Evolutionary conservation across 1,140 invertebrate species (phyloP).

Genomic region (Zaprionus camerounensis): DNA sequence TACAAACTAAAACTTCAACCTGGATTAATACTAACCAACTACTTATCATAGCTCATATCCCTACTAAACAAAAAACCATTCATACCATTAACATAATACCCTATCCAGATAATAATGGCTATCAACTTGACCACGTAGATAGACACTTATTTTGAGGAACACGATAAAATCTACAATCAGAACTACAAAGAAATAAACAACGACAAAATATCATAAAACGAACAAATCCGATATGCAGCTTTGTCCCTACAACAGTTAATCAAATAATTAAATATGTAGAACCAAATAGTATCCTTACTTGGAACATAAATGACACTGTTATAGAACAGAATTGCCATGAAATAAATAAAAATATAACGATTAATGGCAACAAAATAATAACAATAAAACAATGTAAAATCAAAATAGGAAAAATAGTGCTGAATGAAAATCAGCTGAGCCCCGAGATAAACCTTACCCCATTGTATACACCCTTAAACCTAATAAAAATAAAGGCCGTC

Average conservation of each 20-base stretch:
- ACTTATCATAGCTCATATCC: constrained; percentile 13
- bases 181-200: not conserved
- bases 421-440: not conserved
- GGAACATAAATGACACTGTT: no score
- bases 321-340: no score
- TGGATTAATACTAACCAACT: constrained; percentile 5
- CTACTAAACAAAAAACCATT: constrained; percentile 3
- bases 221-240: not conserved
- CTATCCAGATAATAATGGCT: not conserved
- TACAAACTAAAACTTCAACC: constrained; percentile 7
- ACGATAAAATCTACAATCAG: not conserved
- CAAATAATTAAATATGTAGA: no score
- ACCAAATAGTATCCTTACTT: no score
- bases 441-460: not conserved
- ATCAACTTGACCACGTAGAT: not conserved
- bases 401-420: no score
- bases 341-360: no score
- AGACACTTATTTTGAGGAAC: not conserved
- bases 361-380: no score
- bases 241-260: no score
- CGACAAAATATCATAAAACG: no score
- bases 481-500: no score
- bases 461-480: not conserved
- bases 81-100: not conserved
- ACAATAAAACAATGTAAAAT: no score